Evolutionary conservation across 2,888 invertebrate genomes (phyloP), one percentile per base, ranked within the genome.

Genomic region (Drosophila peninsularis): DNA sequence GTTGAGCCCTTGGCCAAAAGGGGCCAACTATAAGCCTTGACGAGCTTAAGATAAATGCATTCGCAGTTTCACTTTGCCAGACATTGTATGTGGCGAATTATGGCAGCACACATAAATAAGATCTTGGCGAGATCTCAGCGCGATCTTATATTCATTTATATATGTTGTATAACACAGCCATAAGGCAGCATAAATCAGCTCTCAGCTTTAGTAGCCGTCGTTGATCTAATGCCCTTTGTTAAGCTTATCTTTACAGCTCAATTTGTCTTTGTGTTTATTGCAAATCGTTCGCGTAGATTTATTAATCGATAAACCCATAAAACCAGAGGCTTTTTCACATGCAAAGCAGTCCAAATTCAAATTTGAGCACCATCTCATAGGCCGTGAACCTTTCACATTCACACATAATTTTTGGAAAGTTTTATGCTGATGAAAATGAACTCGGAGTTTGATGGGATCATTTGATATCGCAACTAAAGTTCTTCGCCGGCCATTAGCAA

Each of bases 381-480:
- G 63, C 70, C 56, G 57, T 56, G 67, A 78, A 71, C 85, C 85
- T 85, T 85, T 85, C 87, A 85, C 85, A 85, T 85, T 87, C 77
- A 67, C 82, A 84, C 87, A 74, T 80, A 57, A 77, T 77, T 72
- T 80, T 79, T 67, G 72, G 80, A 81, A 81, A 82, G 82, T 81
- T 79, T 70, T 73, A 75, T 58, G 87, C 32, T 60, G 62, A 66
- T 71, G 78, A 81, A 77, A 86, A 75, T 70, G 66, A 66, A 58
- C 63, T 68, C 55, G 52, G 55, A 55, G 42, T 60, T 71, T 68
- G 57, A 55, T 74, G 74, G 61, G 62, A 71, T 66, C 71, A 53
- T 69, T 60, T 54, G 44, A 36, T 66, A 50, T 50, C 39, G 36
- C 44, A 36, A 10, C 52, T 30, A 52, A 41, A 17, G 66, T 71